Evolutionary conservation across 1,140 invertebrate genomes (phyloP).

Genomic region (Mamestra configurata): DNA sequence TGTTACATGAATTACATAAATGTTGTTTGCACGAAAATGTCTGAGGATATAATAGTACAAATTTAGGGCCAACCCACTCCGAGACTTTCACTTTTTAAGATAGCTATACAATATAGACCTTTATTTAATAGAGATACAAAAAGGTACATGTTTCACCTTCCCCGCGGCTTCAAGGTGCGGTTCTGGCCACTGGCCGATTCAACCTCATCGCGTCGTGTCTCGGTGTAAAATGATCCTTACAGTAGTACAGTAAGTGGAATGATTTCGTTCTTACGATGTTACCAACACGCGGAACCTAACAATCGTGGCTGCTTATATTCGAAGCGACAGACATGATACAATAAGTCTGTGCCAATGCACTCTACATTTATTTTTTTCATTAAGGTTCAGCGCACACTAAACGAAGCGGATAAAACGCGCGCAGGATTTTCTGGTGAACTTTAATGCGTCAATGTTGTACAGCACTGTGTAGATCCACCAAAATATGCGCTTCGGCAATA

Average conservation of each 20-base stretch:
- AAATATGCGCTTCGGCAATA: no score
- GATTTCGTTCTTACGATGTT: not conserved
- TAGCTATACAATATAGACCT: no score
- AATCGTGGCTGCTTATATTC: not conserved
- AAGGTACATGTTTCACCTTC: no score
- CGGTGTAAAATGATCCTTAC: not conserved
- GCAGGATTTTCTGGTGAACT: not conserved
- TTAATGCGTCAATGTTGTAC: no score
- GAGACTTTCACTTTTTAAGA: no score
- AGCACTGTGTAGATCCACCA: no score
- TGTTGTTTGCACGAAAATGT: not conserved
- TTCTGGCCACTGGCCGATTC: no score
- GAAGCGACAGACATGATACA: not conserved
- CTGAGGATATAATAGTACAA: not conserved
- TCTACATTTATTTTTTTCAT: not conserved
- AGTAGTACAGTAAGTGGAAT: not conserved
- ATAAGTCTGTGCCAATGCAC: not conserved
- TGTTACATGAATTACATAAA: conserved; percentile 25
- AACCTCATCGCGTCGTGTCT: no score
- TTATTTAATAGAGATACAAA: no score
- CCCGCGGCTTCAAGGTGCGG: no score
- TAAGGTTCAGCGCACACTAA: no score
- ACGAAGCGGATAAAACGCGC: no score
- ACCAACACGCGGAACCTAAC: not conserved
- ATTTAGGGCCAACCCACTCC: not conserved